phyloP scores from a whole-genome alignment of 64 coral and sea anemone genomes.

The Dendronephthya gigantea region DNA sequence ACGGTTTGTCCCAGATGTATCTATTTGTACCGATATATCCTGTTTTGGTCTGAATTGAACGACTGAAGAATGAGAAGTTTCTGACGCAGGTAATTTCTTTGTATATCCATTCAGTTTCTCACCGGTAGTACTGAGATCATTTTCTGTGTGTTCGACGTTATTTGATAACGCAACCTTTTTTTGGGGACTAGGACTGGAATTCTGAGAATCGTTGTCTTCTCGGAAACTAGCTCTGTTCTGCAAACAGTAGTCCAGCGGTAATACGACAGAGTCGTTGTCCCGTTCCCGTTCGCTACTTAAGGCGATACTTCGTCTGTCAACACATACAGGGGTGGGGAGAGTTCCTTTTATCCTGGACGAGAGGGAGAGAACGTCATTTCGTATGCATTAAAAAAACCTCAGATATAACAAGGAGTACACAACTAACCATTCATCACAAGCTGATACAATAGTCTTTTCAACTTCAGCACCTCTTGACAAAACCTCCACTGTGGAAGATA shows the following conservation, averaged over 20 bases:
- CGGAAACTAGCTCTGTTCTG: not conserved
- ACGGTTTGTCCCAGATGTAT: not conserved
- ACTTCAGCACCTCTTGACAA: not conserved
- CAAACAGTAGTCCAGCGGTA: not conserved
- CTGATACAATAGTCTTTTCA: not conserved
- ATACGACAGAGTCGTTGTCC: not conserved
- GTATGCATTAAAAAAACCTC: not conserved
- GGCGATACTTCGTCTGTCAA: not conserved
- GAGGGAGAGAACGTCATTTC: too few species aligned
- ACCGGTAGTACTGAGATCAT: not conserved
- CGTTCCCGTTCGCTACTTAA: not conserved
- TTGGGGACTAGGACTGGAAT: not conserved
- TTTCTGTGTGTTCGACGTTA: not conserved
- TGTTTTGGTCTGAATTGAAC: not conserved
- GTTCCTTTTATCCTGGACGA: not conserved
- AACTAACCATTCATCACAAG: not conserved
- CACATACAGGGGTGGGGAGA: not conserved
- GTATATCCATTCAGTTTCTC: not conserved
- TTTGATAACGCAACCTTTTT: not conserved
- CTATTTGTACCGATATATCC: not conserved
- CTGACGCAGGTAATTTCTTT: not conserved
- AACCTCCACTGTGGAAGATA: not conserved
- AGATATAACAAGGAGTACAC: not conserved
- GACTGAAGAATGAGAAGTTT: not conserved
- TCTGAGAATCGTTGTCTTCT: not conserved